Base-by-base conservation (phyloP, 1,140 invertebrate species). In the Gryon sp. region DNA sequence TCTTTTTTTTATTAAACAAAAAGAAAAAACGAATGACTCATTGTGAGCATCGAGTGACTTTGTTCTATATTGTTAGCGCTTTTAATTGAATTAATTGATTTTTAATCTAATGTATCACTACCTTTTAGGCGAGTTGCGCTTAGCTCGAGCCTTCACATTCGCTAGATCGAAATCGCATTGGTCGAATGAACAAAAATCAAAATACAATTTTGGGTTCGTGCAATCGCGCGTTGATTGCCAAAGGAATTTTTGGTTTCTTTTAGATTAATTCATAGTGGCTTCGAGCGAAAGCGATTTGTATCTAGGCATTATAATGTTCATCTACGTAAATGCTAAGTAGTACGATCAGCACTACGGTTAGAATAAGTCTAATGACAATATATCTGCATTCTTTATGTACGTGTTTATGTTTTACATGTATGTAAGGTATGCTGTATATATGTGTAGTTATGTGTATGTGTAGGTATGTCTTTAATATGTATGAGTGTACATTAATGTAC, bases 341-440 rank as follows among this genome's bases (percentile, higher is more conserved):
- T 85, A 85, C 78, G 77, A 80, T 86, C 80, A 86, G 84, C 82
- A 86, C 84, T 87, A 88, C 86, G 76, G 62, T 84, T 85, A 86
- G 78, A 86, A 85, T 87, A 74, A 74, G 32, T 77, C 52, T 76
- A 75, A 75, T 79, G 66, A 75, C 65, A 55, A 73, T 78, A 76
- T 74, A 75, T 53, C 19, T 65, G 68, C 57, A 18, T 69, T 12
- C 11, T 9, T 34, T 24, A 12, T 34, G 28, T 32, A n/a, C n/a
- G n/a, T 32, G 28, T 32, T 6, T 6, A n/a, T n/a, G n/a, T 40
- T 41, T 41, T 20, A 19, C 7, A 19, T 59, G 16, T 55, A 26
- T 14, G 36, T 38, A n/a, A n/a, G n/a, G 50, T 41, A 24, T 45
- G 43, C 19, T 2, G n/a, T 57, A 18, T 14, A 34, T 9, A 9